Conservation (phyloP, 2,797 vertebrate genomes). For the Anguilla marmorata region DNA sequence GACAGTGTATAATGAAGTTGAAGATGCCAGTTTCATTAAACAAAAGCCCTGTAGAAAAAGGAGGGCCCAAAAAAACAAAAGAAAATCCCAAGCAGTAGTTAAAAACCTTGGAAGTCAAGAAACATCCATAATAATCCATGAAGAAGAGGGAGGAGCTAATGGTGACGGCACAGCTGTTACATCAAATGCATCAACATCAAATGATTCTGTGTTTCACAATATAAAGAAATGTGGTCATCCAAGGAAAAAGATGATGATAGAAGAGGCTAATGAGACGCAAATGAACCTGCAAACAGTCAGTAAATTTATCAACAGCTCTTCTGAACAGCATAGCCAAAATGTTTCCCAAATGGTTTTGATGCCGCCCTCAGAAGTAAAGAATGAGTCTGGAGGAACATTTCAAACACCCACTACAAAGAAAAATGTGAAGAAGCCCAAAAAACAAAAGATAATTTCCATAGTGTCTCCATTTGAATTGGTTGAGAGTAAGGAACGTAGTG, state of each 20-base stretch:
- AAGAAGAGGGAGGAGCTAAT: not conserved
- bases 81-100: not conserved
- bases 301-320: not conserved
- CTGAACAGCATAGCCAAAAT: not conserved
- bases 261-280: not conserved
- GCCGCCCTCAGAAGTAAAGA: not conserved
- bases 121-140: not conserved
- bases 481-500: not conserved
- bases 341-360: not conserved
- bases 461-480: not conserved
- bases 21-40: not conserved
- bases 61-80: not conserved
- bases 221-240: not conserved
- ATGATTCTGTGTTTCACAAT: not conserved
- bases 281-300: not conserved
- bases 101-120: not conserved
- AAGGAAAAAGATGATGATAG: not conserved
- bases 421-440: not conserved
- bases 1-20: not conserved
- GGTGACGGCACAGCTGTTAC: not conserved
- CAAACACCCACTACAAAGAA: not conserved
- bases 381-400: not conserved
- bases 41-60: not conserved
- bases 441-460: not conserved
- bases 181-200: not conserved